Conservation (phyloP, 2,113 vertebrate species). For the Edolisoma coerulescens region DNA sequence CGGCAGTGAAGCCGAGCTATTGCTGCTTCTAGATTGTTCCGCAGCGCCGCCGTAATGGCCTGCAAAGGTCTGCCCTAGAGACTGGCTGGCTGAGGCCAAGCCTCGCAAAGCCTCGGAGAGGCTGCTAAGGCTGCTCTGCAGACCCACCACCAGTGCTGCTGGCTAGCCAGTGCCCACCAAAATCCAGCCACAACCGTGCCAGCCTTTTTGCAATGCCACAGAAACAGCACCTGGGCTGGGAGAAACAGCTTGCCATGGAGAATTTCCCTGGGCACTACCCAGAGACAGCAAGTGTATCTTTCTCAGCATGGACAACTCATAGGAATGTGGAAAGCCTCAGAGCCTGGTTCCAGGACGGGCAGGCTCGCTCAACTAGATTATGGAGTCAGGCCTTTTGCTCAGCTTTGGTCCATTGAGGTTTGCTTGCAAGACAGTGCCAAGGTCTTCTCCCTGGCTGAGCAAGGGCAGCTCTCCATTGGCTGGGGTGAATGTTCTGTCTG, state of each 20-base stretch:
- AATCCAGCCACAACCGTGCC: background rate
- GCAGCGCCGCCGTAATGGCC: background rate
- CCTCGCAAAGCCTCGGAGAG: background rate
- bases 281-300: background rate
- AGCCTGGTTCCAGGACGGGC: background rate
- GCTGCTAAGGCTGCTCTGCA: background rate
- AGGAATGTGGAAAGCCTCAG: background rate
- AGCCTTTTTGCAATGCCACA: background rate
- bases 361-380: background rate
- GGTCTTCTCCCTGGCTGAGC: background rate
- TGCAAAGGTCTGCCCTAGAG: background rate
- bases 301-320: background rate
- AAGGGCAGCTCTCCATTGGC: background rate
- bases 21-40: fast-evolving
- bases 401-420: background rate
- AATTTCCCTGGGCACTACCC: background rate
- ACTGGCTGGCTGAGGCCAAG: background rate
- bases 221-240: background rate
- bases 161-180: background rate
- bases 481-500: background rate
- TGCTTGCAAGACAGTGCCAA: background rate
- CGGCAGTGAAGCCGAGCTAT: background rate
- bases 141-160: background rate
- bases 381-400: background rate
- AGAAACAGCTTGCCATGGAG: background rate